A percentile compares a stretch with the other conserved stretches of the same genome.
phyloP scores from a whole-genome alignment of 2,888 invertebrate species.

The Sclerodermus sp. region DNA sequence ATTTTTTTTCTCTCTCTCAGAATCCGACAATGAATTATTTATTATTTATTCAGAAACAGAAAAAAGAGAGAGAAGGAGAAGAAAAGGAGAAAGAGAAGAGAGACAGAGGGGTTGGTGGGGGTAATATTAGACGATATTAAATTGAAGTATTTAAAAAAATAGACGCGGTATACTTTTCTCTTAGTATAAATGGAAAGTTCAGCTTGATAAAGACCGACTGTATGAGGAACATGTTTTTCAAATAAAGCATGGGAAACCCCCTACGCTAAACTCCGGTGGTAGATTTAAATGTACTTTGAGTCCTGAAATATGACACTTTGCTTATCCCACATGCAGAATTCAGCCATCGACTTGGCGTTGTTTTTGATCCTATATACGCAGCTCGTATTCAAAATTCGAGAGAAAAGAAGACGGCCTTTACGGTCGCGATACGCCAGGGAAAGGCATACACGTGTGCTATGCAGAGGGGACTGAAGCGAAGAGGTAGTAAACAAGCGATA shows the following conservation, averaged over 20 bases:
- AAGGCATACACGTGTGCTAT: constrained; percentile 37
- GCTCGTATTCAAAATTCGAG: constrained; percentile 23
- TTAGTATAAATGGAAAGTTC: no score
- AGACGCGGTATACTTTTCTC: no score
- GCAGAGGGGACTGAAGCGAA: constrained; percentile 24
- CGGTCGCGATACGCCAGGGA: constrained; percentile 19
- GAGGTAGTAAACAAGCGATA: constrained; percentile 55
- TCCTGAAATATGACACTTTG: not conserved
- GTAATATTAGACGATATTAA: no score
- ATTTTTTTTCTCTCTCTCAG: no score
- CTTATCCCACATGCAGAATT: not conserved
- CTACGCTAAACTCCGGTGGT: no score
- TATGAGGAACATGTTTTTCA: no score
- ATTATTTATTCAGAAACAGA: not conserved
- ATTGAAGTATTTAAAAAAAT: no score
- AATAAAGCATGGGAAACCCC: no score
- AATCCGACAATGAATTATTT: not conserved
- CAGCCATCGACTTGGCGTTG: not conserved
- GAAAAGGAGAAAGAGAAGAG: no score
- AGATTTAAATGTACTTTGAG: no score
- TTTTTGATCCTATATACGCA: not conserved
- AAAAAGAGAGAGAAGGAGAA: not conserved
- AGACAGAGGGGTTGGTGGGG: no score
- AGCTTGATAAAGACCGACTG: no score
- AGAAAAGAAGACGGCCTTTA: constrained; percentile 40